Base-by-base conservation (phyloP, 2,888 invertebrate genomes). In the Neoitamus cyanurus region DNA sequence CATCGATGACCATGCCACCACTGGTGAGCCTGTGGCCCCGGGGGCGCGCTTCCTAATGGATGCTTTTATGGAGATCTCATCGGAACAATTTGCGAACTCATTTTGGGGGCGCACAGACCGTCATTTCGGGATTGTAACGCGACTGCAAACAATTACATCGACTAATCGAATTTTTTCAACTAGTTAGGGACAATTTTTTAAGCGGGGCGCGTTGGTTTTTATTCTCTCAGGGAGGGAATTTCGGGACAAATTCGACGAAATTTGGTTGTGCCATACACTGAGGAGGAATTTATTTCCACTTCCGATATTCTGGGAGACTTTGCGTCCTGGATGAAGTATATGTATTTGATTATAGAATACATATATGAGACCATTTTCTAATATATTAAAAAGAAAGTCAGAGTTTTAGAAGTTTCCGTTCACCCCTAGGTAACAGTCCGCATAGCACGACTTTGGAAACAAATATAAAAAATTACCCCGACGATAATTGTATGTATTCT, bases 31-130 rank as follows among this genome's bases (percentile, higher is more conserved):
- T n/a, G 3, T 58, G 9, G 25, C 58, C 25, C 58, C 58, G 58
- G 58, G 30, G 20, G 77, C 30, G 15, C 36, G 25, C 25, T 37
- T 34, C 25, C 31, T 80, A 80, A 58, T 80, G 80, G 58, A 80
- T 36, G 80, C 31, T 58, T 75, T 80, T 68, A 68, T 34, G 34
- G 68, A 80, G 80, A 80, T 68, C 80, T 80, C 80, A 80, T 58
- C 80, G 58, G 77, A 80, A 68, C 68, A 48, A 80, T 80, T 80
- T 80, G 80, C 20, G 20, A 80, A 48, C 58, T 31, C 68, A 68
- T 80, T 80, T 80, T 58, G 68, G 48, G 68, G 80, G 37, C 31
- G 80, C 80, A 48, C 58, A 4, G 77, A 34, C 70, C 31, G n/a
- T 70, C 34, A 70, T 70, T 70, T 70, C 7, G 69, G 69, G 70